phyloP scores from a whole-genome alignment of 1,140 invertebrate species.

The Hestina assimilis region DNA sequence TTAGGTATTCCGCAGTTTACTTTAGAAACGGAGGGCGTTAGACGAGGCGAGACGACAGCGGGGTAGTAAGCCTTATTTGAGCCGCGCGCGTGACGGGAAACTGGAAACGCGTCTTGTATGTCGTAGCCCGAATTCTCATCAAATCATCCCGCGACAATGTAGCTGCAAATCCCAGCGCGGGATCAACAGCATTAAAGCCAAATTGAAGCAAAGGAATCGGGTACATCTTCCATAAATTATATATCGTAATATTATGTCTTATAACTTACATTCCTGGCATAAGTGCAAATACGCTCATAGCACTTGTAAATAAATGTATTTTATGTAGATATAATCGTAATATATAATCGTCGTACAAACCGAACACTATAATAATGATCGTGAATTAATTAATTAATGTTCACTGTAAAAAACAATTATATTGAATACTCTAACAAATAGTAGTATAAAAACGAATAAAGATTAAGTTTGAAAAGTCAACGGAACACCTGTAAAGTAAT shows the following conservation, averaged over 20 bases:
- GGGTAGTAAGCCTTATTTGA: constrained; percentile 74
- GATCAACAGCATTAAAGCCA: constrained; percentile 72
- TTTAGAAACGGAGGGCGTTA: constrained; percentile 56
- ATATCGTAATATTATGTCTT: constrained; percentile 12
- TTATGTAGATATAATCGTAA: too few relatives aligned
- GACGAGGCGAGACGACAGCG: constrained; percentile 52
- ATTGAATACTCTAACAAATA: constrained; percentile 5
- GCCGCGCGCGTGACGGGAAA: constrained; percentile 73
- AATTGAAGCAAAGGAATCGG: constrained; percentile 62
- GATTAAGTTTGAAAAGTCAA: constrained; percentile 40
- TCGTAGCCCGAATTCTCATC: constrained; percentile 73
- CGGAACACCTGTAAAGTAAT: constrained; percentile 49
- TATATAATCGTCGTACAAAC: too few relatives aligned
- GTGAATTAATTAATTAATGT: too few relatives aligned
- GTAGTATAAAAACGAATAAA: constrained; percentile 2
- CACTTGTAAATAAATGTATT: too few relatives aligned
- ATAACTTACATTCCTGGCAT: neutral
- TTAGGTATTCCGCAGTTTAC: constrained; percentile 71
- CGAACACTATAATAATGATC: too few relatives aligned
- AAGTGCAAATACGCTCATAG: neutral
- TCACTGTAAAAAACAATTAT: neutral
- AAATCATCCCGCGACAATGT: constrained; percentile 72
- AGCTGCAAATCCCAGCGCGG: constrained; percentile 67
- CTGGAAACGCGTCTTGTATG: constrained; percentile 68
- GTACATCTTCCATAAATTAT: constrained; percentile 49